Base-by-base conservation (phyloP, 1,140 invertebrate species). In the Reticulitermes speratus region DNA sequence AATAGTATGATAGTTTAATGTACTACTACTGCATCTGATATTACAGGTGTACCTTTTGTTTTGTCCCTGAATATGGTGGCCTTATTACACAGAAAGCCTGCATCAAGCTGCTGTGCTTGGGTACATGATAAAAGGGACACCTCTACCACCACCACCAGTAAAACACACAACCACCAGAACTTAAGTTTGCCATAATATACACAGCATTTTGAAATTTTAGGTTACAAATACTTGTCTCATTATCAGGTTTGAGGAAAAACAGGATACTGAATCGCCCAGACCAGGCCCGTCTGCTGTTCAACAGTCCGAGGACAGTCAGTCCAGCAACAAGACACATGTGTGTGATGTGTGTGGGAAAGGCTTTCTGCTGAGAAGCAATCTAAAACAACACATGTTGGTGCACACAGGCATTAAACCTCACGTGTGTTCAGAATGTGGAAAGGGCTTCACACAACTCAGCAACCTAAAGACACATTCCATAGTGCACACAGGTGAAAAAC, bases 261-360 rank as follows among this genome's bases (percentile, higher is more conserved):
- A 75, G n/a, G n/a, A 8, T 30, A 75, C 25, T n/a, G 65, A 75
- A 30, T 6, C 16, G 7, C 65, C 25, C 25, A 75, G 65, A 25
- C 65, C 65, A 11, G 65, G 65, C 9, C 65, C 65, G 1, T 75
- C 65, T n/a, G 65, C 65, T n/a, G 14, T 75, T 75, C 25, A 25
- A 75, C 65, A n/a, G 65, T 16, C 52, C 19, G 7, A 55, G 69
- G 30, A n/a, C 14, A 86, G 45, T 21, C 87, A 87, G 86, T 89
- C 89, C n/a, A 90, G 90, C 38, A 89, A 90, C 86, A 91, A 89
- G 91, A 92, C 88, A 89, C 92, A 84, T 88, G 91, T 86, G 45
- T 90, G 90, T 86, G 88, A 89, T 59, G 86, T 88, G 11, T 91
- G 91, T 88, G 89, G 88, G 23, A 90, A 90, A 85, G 88, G 89